Conservation (phyloP, 2,888 invertebrate genomes). For the Arctia plantaginis region DNA sequence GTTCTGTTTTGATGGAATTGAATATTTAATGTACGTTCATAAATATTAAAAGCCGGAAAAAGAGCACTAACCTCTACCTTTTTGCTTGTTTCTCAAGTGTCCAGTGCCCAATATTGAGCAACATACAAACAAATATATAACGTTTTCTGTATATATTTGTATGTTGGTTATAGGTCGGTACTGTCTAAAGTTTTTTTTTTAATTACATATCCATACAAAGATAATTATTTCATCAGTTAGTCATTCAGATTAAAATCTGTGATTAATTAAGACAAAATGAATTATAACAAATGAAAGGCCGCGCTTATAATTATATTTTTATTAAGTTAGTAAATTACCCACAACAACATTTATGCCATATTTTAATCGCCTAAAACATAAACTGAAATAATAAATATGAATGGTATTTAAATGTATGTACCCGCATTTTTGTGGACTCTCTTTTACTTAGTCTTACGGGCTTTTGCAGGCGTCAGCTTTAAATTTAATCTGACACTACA, state of each 20-base stretch:
- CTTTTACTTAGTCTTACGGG: constrained; percentile 17
- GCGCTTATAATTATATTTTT: background rate
- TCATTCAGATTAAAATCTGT: background rate
- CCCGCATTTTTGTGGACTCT: constrained; percentile 6
- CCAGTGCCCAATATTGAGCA: no score
- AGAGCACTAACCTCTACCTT: no score
- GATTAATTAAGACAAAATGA: background rate
- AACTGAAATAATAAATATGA: background rate
- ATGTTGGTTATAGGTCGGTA: no score
- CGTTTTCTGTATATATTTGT: no score
- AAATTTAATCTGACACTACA: constrained; percentile 8
- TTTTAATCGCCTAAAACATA: background rate
- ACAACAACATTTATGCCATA: background rate
- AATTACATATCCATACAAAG: no score
- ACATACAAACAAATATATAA: no score
- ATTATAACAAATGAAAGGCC: background rate
- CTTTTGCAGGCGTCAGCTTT: constrained; percentile 12
- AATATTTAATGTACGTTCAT: no score
- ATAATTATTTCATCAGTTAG: no score
- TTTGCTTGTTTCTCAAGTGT: no score
- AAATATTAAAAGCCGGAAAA: no score
- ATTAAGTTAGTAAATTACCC: background rate
- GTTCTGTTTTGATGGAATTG: no score
- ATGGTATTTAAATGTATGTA: constrained; percentile 12
- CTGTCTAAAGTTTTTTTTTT: no score